A percentile compares a stretch with the other conserved stretches of the same genome.
Evolutionary conservation across 1,140 invertebrate genomes (phyloP).

Genomic region (Coenobita brevimanus): DNA sequence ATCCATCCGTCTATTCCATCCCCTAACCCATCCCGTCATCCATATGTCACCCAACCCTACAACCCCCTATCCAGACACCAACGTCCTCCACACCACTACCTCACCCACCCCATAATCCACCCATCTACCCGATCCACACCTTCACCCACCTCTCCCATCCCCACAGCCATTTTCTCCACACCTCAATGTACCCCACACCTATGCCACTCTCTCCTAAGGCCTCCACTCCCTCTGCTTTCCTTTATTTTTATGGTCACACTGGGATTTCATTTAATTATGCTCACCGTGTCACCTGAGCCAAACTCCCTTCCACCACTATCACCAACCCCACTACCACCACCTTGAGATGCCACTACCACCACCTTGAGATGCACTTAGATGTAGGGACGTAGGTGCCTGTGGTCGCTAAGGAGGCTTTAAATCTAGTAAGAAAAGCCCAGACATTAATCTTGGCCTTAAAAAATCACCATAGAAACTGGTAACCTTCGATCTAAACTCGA

Average conservation of each 20-base stretch:
- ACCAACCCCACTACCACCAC: not conserved
- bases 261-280: slow-evolving; percentile 51
- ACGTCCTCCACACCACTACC: no score
- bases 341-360: no score
- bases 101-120: no score
- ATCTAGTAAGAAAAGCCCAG: slow-evolving; percentile 13
- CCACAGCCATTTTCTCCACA: no score
- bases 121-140: no score
- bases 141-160: no score
- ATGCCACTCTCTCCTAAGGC: no score
- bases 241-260: slow-evolving; percentile 23
- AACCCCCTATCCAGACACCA: no score
- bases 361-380: not conserved
- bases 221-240: not conserved
- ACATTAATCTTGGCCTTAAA: slow-evolving; percentile 42
- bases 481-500: slow-evolving; percentile 64
- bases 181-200: no score
- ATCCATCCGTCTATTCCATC: no score
- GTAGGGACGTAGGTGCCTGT: not conserved
- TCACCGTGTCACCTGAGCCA: not conserved
- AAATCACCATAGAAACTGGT: slow-evolving; percentile 62
- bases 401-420: slow-evolving; percentile 11
- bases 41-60: no score
- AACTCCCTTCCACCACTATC: not conserved
- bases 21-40: no score